phyloP scores from a whole-genome alignment of 2,113 vertebrate species.

The Natator depressus region DNA sequence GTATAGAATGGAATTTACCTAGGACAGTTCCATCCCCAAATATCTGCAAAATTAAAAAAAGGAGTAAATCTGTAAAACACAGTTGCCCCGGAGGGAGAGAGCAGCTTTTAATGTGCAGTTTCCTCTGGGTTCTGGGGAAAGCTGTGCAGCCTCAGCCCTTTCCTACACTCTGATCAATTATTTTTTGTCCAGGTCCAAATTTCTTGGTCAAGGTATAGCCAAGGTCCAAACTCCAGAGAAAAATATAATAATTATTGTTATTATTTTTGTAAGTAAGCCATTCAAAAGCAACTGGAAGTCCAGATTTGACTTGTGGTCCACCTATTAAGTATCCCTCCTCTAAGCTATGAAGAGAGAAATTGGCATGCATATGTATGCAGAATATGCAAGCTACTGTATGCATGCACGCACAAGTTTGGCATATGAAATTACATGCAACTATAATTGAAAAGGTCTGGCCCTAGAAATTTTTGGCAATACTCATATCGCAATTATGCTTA shows the following conservation, averaged over 20 bases:
- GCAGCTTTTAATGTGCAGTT: not conserved
- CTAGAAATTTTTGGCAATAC: not conserved
- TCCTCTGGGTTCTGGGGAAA: not conserved
- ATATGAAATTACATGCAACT: not conserved
- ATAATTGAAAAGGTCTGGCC: not conserved
- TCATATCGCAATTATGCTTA: not conserved
- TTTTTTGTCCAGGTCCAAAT: not conserved
- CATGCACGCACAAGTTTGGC: not conserved
- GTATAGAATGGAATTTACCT: not conserved
- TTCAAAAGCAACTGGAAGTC: not conserved
- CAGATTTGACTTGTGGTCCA: not conserved
- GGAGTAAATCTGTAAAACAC: not conserved
- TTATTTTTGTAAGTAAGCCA: too few species aligned
- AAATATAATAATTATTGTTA: too few species aligned
- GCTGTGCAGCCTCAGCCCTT: not conserved
- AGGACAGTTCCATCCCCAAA: not conserved
- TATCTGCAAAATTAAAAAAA: not conserved
- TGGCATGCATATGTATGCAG: not conserved
- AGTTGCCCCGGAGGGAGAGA: not conserved
- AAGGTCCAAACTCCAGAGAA: not conserved
- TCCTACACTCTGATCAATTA: not conserved
- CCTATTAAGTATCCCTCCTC: not conserved
- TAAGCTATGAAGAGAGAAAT: not conserved
- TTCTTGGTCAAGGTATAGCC: not conserved
- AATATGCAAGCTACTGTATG: not conserved